Evolutionary conservation across 2,888 invertebrate genomes (phyloP).

Genomic region (Eupithecia subfuscata): DNA sequence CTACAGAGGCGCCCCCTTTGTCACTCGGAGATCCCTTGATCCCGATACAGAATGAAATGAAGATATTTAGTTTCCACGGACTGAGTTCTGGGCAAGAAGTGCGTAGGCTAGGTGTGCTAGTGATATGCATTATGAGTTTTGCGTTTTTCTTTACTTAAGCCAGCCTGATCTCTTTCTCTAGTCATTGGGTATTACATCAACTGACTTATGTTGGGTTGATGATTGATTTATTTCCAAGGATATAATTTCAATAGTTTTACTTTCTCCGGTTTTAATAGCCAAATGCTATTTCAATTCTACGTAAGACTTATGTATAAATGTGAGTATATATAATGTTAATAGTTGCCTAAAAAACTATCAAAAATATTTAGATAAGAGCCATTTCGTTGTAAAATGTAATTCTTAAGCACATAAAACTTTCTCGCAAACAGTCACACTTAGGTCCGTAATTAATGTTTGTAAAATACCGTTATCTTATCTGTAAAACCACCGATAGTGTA

Average conservation of each 20-base stretch:
- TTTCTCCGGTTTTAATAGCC: not conserved
- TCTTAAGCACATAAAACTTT: slow-evolving; percentile 61
- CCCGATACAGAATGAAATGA: slow-evolving; percentile 80
- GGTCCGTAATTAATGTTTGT: slow-evolving; percentile 65
- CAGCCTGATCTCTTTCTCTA: slow-evolving; percentile 51
- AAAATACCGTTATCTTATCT: slow-evolving; percentile 59
- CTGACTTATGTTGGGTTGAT: slow-evolving; percentile 60
- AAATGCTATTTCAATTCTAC: not conserved
- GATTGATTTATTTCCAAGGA: slow-evolving; percentile 48
- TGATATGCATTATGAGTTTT: slow-evolving; percentile 66
- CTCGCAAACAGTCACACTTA: slow-evolving; percentile 58
- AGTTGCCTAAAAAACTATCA: slow-evolving; percentile 33
- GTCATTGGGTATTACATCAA: slow-evolving; percentile 57
- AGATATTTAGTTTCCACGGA: slow-evolving; percentile 74
- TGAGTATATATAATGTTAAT: not conserved
- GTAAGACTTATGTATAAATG: not conserved
- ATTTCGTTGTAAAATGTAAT: slow-evolving; percentile 48
- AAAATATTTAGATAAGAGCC: slow-evolving; percentile 38
- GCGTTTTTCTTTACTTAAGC: slow-evolving; percentile 72
- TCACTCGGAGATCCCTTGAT: slow-evolving; percentile 70
- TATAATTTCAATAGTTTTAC: not conserved
- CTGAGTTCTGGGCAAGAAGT: slow-evolving; percentile 57
- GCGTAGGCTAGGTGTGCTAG: slow-evolving; percentile 49
- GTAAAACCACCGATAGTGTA: slow-evolving; percentile 37
- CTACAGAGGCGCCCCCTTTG: slow-evolving; percentile 68